Percentiles rank a stretch among this genome's conserved stretches.
phyloP scores from a whole-genome alignment of 2,888 invertebrate genomes.

The Microchrysa polita region DNA sequence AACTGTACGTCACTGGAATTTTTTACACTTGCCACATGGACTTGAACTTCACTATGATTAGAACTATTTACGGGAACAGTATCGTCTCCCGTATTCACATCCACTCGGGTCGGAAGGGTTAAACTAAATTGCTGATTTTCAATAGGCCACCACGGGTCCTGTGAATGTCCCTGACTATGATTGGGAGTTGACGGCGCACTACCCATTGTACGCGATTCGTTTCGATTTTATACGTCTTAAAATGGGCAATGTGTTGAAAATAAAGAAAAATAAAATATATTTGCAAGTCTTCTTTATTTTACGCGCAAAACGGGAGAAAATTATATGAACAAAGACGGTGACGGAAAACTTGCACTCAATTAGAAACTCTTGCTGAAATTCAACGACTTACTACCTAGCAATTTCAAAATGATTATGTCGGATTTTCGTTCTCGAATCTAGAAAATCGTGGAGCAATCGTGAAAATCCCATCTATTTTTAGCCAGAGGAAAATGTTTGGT shows the following conservation, averaged over 20 bases:
- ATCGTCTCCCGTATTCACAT: slow-evolving; percentile 14
- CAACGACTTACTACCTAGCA: neutral
- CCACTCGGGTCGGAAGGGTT: slow-evolving; percentile 7
- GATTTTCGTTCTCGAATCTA: slow-evolving; percentile 38
- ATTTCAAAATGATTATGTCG: slow-evolving; percentile 8
- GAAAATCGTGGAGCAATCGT: slow-evolving; percentile 59
- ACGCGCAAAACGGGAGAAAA: slow-evolving; percentile 7
- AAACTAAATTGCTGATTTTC: slow-evolving; percentile 48
- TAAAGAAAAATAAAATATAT: neutral
- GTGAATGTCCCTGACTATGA: slow-evolving; percentile 25
- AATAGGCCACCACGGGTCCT: slow-evolving; percentile 50
- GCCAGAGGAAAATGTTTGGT: slow-evolving; percentile 38
- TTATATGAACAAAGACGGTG: slow-evolving; percentile 29
- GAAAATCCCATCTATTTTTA: slow-evolving; percentile 65
- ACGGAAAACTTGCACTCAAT: slow-evolving; percentile 2
- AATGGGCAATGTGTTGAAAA: neutral
- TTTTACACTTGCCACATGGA: slow-evolving; percentile 27
- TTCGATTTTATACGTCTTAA: slow-evolving; percentile 2
- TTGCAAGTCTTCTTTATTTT: neutral
- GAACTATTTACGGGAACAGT: neutral
- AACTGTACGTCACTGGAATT: neutral
- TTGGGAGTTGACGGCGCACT: slow-evolving; percentile 48
- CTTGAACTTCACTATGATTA: slow-evolving; percentile 9
- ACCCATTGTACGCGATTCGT: slow-evolving; percentile 47
- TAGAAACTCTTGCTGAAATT: neutral